Conservation (phyloP, 2,797 vertebrate species). For the Premnoplex brunnescens region DNA sequence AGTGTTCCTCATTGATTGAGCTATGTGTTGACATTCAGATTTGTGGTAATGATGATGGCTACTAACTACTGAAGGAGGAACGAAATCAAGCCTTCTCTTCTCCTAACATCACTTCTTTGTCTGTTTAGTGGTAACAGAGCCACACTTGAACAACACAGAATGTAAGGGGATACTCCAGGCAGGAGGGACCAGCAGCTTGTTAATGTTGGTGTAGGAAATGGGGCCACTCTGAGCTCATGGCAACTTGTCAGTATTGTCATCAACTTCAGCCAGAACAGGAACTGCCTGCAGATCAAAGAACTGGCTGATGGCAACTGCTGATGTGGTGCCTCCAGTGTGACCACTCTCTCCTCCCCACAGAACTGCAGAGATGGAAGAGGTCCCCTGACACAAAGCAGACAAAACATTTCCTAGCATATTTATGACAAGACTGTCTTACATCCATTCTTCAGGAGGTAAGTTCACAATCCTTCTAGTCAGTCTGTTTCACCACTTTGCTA, state of each 20-base stretch:
- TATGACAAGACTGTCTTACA: background rate
- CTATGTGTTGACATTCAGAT: background rate
- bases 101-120: background rate
- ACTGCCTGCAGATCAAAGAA: background rate
- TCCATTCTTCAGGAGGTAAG: background rate
- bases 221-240: background rate
- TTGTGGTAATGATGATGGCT: background rate
- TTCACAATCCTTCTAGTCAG: background rate
- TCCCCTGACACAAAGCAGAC: background rate
- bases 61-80: background rate
- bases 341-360: background rate
- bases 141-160: background rate
- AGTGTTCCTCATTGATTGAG: background rate
- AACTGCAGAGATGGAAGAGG: background rate
- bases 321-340: accelerated
- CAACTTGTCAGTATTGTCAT: background rate
- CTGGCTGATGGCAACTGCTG: background rate
- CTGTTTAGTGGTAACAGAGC: background rate
- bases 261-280: background rate
- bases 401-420: background rate
- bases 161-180: background rate
- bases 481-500: background rate
- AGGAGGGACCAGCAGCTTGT: background rate
- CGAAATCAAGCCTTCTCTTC: background rate
- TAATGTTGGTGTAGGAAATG: background rate